These are phyloP conservation scores for Eulemur macaco DNA, from an alignment of 2,113 vertebrate species.

Conservation along the genomic window DNA sequence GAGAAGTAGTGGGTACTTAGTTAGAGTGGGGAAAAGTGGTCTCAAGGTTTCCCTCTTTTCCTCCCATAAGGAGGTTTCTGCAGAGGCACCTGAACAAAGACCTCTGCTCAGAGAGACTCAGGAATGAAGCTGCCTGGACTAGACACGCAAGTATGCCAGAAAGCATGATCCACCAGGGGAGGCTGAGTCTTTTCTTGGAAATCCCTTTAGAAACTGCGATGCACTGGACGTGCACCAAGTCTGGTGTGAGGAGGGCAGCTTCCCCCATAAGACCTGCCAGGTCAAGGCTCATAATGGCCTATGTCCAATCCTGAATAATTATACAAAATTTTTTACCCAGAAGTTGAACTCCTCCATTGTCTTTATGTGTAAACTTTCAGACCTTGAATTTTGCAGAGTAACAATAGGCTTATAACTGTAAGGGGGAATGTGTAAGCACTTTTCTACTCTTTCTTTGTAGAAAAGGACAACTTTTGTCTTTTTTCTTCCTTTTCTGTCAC, in stretches of 20 bases:
- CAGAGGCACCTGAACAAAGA: neutral
- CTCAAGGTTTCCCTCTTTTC: neutral
- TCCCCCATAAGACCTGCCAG: no score
- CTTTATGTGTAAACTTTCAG: neutral
- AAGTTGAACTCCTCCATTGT: neutral
- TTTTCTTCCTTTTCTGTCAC: neutral
- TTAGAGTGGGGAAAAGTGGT: neutral
- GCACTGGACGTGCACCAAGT: fast-evolving
- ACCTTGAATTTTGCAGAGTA: neutral
- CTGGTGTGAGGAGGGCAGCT: neutral
- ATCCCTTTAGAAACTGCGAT: neutral
- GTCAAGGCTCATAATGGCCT: neutral
- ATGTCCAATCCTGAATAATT: neutral
- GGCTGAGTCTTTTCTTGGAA: neutral
- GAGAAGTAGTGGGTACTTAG: neutral
- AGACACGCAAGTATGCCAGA: neutral
- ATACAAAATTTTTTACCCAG: neutral
- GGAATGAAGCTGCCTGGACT: neutral
- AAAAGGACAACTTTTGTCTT: neutral
- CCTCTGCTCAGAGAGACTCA: neutral
- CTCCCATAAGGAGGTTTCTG: neutral
- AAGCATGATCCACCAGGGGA: neutral
- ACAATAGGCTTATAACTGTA: neutral
- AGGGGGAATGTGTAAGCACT: neutral
- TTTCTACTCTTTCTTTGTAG: neutral